Evolutionary conservation across 2,888 invertebrate genomes (phyloP).

Genomic region (Gymnoscelis rufifasciata): DNA sequence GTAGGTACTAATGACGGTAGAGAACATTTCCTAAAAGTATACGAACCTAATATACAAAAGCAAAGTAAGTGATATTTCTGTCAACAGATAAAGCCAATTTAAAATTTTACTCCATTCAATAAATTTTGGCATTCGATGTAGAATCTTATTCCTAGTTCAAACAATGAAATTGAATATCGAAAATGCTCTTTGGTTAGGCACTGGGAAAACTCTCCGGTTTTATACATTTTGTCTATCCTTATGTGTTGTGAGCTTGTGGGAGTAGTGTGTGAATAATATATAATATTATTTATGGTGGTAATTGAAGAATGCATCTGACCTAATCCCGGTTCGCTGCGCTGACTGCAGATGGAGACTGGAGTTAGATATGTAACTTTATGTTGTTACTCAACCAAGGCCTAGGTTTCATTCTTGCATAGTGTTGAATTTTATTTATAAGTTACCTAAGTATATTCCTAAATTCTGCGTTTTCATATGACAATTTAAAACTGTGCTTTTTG

Average conservation of each 20-base stretch:
- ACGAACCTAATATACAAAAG: too few relatives aligned
- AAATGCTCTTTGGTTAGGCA: slow-evolving; percentile 32
- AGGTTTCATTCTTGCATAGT: too few relatives aligned
- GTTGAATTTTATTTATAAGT: too few relatives aligned
- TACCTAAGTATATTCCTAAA: too few relatives aligned
- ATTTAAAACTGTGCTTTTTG: too few relatives aligned
- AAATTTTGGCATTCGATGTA: slow-evolving; percentile 41
- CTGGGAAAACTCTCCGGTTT: slow-evolving; percentile 49
- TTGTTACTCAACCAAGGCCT: slow-evolving; percentile 2
- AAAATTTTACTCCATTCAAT: slow-evolving; percentile 27
- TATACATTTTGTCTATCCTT: slow-evolving; percentile 36
- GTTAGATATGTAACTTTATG: slow-evolving; percentile 11
- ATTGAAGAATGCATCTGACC: slow-evolving; percentile 49
- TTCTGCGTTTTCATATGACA: too few relatives aligned
- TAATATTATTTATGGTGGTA: slow-evolving; percentile 61
- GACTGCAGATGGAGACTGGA: slow-evolving; percentile 46
- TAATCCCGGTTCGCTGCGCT: slow-evolving; percentile 65
- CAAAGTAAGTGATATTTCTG: slow-evolving; percentile 1
- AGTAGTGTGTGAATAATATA: slow-evolving; percentile 49
- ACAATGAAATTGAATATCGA: slow-evolving; percentile 63
- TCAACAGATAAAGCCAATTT: background rate
- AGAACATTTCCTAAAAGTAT: too few relatives aligned
- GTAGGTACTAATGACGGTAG: too few relatives aligned
- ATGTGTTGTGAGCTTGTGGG: slow-evolving; percentile 27
- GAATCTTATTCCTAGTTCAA: slow-evolving; percentile 64